Percentiles rank a stretch among this genome's conserved stretches.
Evolutionary conservation across 92 coral and sea anemone genomes (phyloP).

Genomic region (Paragorgia papillata): DNA sequence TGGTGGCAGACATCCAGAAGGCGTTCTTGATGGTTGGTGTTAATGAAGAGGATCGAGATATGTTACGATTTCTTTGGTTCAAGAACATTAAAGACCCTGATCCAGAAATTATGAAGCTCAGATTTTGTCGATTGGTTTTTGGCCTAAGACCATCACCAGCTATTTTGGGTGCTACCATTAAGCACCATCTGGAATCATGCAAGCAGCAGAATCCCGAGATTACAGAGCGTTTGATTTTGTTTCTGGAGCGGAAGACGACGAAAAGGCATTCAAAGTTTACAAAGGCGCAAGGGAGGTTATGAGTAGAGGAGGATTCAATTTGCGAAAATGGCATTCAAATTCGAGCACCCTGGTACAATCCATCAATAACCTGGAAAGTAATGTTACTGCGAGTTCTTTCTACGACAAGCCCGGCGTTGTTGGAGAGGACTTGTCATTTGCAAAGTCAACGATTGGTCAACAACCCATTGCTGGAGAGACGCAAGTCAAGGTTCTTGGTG

Average conservation of each 20-base stretch:
- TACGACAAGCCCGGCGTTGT: background rate
- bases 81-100: background rate
- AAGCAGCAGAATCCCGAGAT: background rate
- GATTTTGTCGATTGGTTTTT: constrained; percentile 8
- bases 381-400: background rate
- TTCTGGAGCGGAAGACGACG: constrained; percentile 17
- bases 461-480: constrained; percentile 12
- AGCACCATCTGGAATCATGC: background rate
- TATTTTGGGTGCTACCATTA: constrained; percentile 14
- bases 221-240: background rate
- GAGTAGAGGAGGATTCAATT: constrained; percentile 61
- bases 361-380: background rate
- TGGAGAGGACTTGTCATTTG: background rate
- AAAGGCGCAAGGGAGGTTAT: constrained; percentile 45
- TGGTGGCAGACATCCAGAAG: constrained; percentile 11
- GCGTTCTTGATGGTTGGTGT: constrained; percentile 21
- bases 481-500: constrained; percentile 47
- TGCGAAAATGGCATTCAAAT: constrained; percentile 52
- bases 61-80: constrained; percentile 15
- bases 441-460: constrained; percentile 18
- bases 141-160: constrained; percentile 30
- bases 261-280: constrained; percentile 45
- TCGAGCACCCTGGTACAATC: background rate
- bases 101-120: background rate
- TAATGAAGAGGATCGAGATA: background rate